Conservation (phyloP, 2,888 invertebrate genomes). For the Trichopria drosophilae region DNA sequence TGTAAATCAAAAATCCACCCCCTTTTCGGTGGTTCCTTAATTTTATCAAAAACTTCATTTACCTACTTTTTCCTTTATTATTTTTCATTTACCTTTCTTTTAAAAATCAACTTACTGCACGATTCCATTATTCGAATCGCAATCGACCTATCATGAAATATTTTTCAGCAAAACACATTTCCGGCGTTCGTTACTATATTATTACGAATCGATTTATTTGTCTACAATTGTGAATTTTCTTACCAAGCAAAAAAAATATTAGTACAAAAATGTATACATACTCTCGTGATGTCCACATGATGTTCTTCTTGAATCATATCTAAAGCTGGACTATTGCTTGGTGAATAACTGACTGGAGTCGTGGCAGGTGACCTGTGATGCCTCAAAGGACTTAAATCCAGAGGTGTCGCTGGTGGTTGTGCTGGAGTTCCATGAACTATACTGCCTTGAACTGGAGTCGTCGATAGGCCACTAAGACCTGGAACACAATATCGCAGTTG, state of each 20-base stretch:
- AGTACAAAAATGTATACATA: slow-evolving; percentile 36
- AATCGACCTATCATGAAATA: too few relatives aligned
- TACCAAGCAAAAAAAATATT: background rate
- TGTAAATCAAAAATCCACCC: too few relatives aligned
- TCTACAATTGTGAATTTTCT: background rate
- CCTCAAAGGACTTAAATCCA: slow-evolving; percentile 61
- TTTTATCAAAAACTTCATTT: too few relatives aligned
- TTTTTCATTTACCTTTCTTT: too few relatives aligned
- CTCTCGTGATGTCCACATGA: slow-evolving; percentile 58
- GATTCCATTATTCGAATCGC: too few relatives aligned
- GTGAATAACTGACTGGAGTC: slow-evolving; percentile 60
- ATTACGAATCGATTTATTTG: too few relatives aligned
- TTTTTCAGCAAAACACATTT: too few relatives aligned
- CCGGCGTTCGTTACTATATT: too few relatives aligned
- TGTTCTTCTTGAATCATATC: slow-evolving; percentile 81
- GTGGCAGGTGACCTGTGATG: slow-evolving; percentile 57
- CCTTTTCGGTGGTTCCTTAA: too few relatives aligned
- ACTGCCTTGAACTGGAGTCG: slow-evolving; percentile 67
- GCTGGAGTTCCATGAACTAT: slow-evolving; percentile 76
- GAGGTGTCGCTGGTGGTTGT: slow-evolving; percentile 61
- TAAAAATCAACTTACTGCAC: too few relatives aligned
- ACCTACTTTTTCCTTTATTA: too few relatives aligned
- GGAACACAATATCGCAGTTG: slow-evolving; percentile 45
- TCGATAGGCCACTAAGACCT: slow-evolving; percentile 76
- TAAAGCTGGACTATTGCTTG: slow-evolving; percentile 65